Base-by-base conservation (phyloP, 2,113 vertebrate genomes). In the Bambusicola thoracicus region DNA sequence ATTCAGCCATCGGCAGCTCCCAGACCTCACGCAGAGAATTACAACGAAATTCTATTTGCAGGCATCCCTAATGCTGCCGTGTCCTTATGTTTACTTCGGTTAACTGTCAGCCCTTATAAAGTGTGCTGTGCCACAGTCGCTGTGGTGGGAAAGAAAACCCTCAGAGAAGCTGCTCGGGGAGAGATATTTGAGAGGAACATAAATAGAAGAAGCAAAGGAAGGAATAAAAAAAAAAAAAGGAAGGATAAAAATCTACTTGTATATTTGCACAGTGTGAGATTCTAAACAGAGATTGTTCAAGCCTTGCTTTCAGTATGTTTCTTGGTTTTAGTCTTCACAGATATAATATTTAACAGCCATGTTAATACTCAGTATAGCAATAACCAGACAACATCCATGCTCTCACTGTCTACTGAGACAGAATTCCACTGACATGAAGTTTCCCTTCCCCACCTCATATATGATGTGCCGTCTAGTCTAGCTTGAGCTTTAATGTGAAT, bases 281-380 rank as follows among this genome's bases (percentile, higher is more conserved):
- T 94, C 72, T 91, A 92, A 93, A 22, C 55, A 51, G 89, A 63
- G 46, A 93, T 94, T 49, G 41, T 80, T 90, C 90, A 82, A 0
- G 19, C 67, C 48, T 91, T 85, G 55, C 92, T 96, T 95, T 83
- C 76, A 86, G 59, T 13, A 5, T 11, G 18, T 80, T 95, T 72
- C 82, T 95, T 84, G 74, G 32, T 86, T 96, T 95, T 85, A 77
- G 77, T 59, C 69, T 78, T 53, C 74, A 67, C 74, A 91, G 87
- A 92, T 97, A 91, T 97, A 96, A 96, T 96, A 96, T 95, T 97
- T 94, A 97, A 95, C 87, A 95, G 83, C 87, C 91, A 80, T 95
- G 67, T 93, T 91, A 66, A 91, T 82, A 80, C 85, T 87, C 77
- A 61, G 89, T 77, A 61, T 55, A 92, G 92, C 74, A 95, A 90